A percentile compares a stretch with the other conserved stretches of the same genome.
These are phyloP conservation scores for Muricea muricata DNA, from an alignment of 92 coral and sea anemone species.

Conservation along the genomic window DNA sequence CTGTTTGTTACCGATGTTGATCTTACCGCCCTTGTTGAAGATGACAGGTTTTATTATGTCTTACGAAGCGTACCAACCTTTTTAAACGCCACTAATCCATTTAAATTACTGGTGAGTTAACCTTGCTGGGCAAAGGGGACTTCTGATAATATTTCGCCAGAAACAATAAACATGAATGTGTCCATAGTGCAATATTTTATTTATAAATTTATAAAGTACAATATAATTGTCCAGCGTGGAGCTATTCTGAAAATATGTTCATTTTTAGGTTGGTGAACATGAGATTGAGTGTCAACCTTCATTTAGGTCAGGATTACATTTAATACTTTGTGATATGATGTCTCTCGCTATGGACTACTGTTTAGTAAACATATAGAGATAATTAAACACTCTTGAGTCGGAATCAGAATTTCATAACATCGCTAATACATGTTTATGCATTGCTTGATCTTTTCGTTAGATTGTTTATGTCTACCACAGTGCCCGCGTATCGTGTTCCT, in stretches of 20 bases:
- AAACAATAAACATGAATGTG: too few relatives aligned
- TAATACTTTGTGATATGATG: too few relatives aligned
- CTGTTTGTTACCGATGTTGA: conserved; percentile 94
- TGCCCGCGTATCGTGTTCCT: conserved; percentile 79
- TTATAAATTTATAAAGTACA: too few relatives aligned
- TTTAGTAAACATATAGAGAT: too few relatives aligned
- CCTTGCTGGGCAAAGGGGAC: not conserved
- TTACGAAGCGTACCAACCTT: conserved; percentile 81
- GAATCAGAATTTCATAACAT: not conserved
- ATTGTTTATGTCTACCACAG: conserved; percentile 90
- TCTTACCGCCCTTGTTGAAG: conserved; percentile 74
- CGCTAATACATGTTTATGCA: not conserved
- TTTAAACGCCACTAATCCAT: conserved; percentile 81
- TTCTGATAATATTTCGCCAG: too few relatives aligned
- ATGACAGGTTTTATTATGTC: conserved; percentile 81
- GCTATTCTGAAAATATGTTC: not conserved
- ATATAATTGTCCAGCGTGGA: not conserved
- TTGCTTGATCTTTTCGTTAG: conserved; percentile 40
- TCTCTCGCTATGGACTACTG: too few relatives aligned
- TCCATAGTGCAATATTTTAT: too few relatives aligned
- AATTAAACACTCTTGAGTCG: too few relatives aligned
- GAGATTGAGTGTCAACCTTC: conserved; percentile 98
- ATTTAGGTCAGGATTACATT: conserved; percentile 73
- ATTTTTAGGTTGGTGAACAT: conserved; percentile 87
- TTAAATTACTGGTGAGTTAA: conserved; percentile 84